Conservation (phyloP, 2,113 vertebrate genomes). For the Nansenia antarctica region DNA sequence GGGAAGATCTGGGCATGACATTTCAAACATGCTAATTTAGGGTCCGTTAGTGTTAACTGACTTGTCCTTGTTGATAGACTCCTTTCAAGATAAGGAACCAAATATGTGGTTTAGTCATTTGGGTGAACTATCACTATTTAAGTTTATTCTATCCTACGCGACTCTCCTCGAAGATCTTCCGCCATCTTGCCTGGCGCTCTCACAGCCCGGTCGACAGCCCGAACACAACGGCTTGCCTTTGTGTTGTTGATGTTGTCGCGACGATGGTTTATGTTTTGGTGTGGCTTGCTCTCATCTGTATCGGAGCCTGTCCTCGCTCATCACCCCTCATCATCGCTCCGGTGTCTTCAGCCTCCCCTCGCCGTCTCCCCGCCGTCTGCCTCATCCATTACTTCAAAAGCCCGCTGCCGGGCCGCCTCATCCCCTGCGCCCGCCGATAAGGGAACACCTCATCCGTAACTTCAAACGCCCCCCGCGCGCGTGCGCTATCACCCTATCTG, state of each 20-base stretch:
- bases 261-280: constrained; percentile 32
- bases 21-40: no score
- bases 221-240: neutral
- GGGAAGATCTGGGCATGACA: no score
- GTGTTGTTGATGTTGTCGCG: constrained; percentile 15
- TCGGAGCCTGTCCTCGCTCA: constrained; percentile 4
- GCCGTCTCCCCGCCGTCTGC: constrained; percentile 28
- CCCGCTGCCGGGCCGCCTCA: neutral
- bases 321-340: constrained; percentile 9
- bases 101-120: no score
- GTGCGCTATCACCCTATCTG: constrained; percentile 28
- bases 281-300: constrained; percentile 25
- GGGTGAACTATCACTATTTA: no score
- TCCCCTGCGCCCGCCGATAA: constrained; percentile 44
- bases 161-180: no score
- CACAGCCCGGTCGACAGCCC: neutral
- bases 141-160: no score
- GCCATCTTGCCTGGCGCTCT: neutral
- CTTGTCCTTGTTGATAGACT: no score
- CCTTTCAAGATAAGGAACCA: no score
- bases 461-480: constrained; percentile 30
- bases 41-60: no score
- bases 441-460: constrained; percentile 47
- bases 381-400: constrained; percentile 46
- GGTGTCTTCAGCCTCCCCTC: constrained; percentile 30